These are phyloP conservation scores for Acronicta aceris DNA, from an alignment of 2,888 invertebrate species.

Conservation along the genomic window DNA sequence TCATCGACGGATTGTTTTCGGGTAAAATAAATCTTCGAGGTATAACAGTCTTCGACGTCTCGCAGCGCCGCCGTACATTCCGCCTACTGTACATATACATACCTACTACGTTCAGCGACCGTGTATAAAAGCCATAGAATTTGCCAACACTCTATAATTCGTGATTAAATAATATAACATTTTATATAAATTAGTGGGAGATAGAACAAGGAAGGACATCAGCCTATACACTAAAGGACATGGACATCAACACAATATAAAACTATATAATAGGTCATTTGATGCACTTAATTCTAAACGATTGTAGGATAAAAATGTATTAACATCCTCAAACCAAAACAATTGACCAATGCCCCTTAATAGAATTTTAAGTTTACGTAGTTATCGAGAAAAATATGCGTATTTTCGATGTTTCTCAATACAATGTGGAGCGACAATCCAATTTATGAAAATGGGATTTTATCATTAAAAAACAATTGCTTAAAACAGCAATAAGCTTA, in stretches of 20 bases:
- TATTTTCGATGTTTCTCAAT: constrained; percentile 69
- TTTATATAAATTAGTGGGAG: constrained; percentile 60
- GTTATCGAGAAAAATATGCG: constrained; percentile 58
- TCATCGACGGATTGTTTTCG: constrained; percentile 24
- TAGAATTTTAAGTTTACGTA: constrained; percentile 31
- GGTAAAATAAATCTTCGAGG: constrained; percentile 13
- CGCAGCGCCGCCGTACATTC: constrained; percentile 68
- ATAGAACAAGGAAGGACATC: constrained; percentile 56
- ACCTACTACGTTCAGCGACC: constrained; percentile 81
- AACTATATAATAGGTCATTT: constrained; percentile 40
- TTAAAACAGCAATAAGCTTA: constrained; percentile 80
- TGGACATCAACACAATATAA: constrained; percentile 54
- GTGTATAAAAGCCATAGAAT: constrained; percentile 81
- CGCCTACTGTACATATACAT: constrained; percentile 81
- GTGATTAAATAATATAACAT: constrained; percentile 70
- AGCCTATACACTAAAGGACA: constrained; percentile 60
- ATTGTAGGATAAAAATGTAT: constrained; percentile 35
- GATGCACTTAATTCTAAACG: constrained; percentile 43
- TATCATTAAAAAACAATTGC: constrained; percentile 72
- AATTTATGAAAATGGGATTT: constrained; percentile 72
- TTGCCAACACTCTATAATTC: constrained; percentile 76
- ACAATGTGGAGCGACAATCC: constrained; percentile 69
- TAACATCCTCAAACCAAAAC: constrained; percentile 37
- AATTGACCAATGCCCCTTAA: constrained; percentile 53
- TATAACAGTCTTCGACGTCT: constrained; percentile 24